Percentiles rank a stretch among this genome's conserved stretches.
phyloP scores from a whole-genome alignment of 2,888 invertebrate genomes.

The Laothoe populi region DNA sequence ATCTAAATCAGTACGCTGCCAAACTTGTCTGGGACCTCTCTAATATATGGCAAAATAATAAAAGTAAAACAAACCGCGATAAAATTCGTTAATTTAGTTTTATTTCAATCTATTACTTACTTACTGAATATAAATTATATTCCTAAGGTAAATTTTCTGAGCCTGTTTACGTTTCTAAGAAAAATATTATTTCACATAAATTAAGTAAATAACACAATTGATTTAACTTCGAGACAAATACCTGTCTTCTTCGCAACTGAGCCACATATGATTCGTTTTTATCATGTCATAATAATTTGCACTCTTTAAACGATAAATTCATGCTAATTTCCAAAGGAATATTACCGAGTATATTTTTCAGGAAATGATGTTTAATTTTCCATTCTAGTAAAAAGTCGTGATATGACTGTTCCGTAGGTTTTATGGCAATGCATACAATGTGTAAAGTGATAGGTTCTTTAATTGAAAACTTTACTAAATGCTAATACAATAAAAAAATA shows the following conservation, averaged over 20 bases:
- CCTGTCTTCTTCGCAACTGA: conserved; percentile 16
- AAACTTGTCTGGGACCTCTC: too few species aligned
- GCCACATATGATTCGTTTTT: conserved; percentile 19
- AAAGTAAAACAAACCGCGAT: too few species aligned
- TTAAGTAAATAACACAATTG: not conserved
- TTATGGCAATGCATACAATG: conserved; percentile 2
- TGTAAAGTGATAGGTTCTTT: conserved; percentile 5
- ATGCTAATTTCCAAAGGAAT: conserved; percentile 59
- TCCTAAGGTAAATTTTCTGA: not conserved
- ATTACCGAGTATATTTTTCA: conserved; percentile 48
- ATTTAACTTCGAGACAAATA: conserved; percentile 4
- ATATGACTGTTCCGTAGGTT: not conserved
- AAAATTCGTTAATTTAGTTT: too few species aligned
- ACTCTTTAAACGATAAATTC: conserved; percentile 37
- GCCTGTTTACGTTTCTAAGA: not conserved
- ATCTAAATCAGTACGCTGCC: too few species aligned
- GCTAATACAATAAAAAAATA: conserved; percentile 40
- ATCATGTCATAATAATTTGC: conserved; percentile 32
- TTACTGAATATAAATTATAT: not conserved
- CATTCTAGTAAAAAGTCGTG: not conserved
- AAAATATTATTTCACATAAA: too few species aligned
- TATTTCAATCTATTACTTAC: not conserved
- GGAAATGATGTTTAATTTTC: conserved; percentile 29
- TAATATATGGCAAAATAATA: too few species aligned
- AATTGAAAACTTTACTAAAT: conserved; percentile 42